These are phyloP conservation scores for Tiliacea citrago DNA, from an alignment of 2,888 invertebrate species.

Conservation along the genomic window DNA sequence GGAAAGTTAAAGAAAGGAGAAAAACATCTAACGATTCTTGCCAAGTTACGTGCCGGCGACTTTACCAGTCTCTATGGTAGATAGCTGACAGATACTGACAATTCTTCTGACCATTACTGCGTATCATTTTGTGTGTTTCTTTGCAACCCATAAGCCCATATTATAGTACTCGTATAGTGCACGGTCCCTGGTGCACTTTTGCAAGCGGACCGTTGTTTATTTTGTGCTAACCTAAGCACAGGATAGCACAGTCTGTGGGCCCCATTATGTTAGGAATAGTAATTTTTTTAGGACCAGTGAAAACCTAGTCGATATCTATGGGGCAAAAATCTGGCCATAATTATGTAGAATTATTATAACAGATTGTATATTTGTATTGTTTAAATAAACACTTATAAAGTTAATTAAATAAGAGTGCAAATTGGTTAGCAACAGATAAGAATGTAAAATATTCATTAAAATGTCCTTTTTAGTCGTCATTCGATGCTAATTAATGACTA, in stretches of 20 bases:
- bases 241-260: background rate
- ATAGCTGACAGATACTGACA: no score
- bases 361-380: background rate
- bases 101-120: background rate
- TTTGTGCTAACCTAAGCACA: conserved; percentile 24
- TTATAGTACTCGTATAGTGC: conserved; percentile 18
- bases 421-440: conserved; percentile 9
- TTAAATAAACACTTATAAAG: background rate
- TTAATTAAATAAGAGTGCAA: conserved; percentile 5
- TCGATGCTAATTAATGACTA: conserved; percentile 23
- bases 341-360: background rate
- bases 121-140: conserved; percentile 30
- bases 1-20: no score
- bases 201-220: conserved; percentile 3
- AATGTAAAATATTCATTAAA: background rate
- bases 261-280: conserved; percentile 21
- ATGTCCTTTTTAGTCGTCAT: conserved; percentile 11
- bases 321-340: background rate
- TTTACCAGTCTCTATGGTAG: no score
- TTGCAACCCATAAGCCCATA: conserved; percentile 11
- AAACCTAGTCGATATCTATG: background rate
- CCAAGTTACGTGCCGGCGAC: no score
- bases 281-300: background rate
- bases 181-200: conserved; percentile 35
- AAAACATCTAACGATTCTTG: no score